Base-by-base conservation (phyloP, 2,113 vertebrate genomes). In the Oceanites oceanicus region DNA sequence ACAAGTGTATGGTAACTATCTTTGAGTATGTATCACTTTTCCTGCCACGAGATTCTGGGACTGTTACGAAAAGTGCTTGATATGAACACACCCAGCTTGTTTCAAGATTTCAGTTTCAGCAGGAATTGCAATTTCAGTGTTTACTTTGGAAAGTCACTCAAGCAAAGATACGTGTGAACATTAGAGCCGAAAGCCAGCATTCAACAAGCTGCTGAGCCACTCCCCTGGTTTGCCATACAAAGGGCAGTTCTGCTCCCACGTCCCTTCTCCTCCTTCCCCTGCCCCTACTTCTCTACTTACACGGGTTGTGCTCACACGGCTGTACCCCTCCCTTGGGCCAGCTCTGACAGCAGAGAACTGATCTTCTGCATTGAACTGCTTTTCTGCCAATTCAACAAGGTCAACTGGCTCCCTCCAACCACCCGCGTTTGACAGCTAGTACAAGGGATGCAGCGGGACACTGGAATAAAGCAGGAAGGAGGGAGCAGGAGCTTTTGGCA, bases 121-220 rank as follows among this genome's bases (percentile, higher is more conserved):
- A 45, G 58, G 55, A 94, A 94, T 10, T 74, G 62, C 27, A 23
- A 9, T 44, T n/a, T 11, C 80, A 63, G 20, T 58, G 56, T 65
- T 89, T 80, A 56, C 40, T 71, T 38, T 44, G 55, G 50, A 59
- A 93, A 59, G 74, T 29, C 58, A 32, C 42, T 50, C 55, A 34
- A 79, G 55, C 38, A 73, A 17, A 62, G 45, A 27, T 9, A 44
- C 0, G 0, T 1, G 7, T 29, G 52, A 88, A 16, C 12, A 15
- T 23, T 40, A 26, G 16, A 67, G 67, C 5, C 1, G 2, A 25
- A 63, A 65, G 42, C 9, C 63, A 44, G 52, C 4, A 0, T 42
- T 38, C 19, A 61, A 15, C 27, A 34, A 16, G 38, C 70, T 78
- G 88, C 73, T 40, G 23, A 79, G 58, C 66, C 30, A 18, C 8